Percentiles rank a stretch among this genome's conserved stretches.
These are phyloP conservation scores for Anguilla japonica DNA, from an alignment of 2,113 vertebrate species.

Conservation along the genomic window DNA sequence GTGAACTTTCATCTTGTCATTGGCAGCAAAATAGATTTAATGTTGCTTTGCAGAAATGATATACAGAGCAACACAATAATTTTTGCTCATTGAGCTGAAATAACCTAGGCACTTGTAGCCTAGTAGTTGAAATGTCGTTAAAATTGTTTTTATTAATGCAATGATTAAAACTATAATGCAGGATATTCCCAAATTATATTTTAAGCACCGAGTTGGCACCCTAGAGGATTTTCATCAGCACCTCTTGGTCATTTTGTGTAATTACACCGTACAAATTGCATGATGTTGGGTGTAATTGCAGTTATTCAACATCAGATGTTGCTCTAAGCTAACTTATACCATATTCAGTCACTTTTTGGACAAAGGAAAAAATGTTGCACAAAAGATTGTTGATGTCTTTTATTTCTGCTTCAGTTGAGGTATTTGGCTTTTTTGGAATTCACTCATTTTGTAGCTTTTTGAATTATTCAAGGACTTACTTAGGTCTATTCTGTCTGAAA, in stretches of 20 bases:
- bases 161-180: too few species aligned
- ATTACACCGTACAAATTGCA: background rate
- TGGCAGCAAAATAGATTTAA: background rate
- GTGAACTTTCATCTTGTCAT: background rate
- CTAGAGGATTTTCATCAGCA: background rate
- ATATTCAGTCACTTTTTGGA: background rate
- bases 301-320: background rate
- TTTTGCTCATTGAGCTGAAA: too few species aligned
- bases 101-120: too few species aligned
- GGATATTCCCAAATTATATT: background rate
- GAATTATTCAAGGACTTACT: too few species aligned
- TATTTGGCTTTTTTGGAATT: too few species aligned
- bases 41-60: background rate
- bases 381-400: too few species aligned
- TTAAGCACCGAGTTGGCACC: background rate
- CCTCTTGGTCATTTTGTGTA: constrained; percentile 17
- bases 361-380: background rate
- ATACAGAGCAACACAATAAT: too few species aligned
- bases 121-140: too few species aligned
- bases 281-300: background rate
- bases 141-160: too few species aligned
- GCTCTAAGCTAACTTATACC: background rate
- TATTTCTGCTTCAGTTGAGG: too few species aligned
- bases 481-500: too few species aligned
- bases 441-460: too few species aligned